Evolutionary conservation across 2,888 invertebrate genomes (phyloP), one percentile per base, ranked within the genome.

Genomic region (Synanthedon tipuliformis): DNA sequence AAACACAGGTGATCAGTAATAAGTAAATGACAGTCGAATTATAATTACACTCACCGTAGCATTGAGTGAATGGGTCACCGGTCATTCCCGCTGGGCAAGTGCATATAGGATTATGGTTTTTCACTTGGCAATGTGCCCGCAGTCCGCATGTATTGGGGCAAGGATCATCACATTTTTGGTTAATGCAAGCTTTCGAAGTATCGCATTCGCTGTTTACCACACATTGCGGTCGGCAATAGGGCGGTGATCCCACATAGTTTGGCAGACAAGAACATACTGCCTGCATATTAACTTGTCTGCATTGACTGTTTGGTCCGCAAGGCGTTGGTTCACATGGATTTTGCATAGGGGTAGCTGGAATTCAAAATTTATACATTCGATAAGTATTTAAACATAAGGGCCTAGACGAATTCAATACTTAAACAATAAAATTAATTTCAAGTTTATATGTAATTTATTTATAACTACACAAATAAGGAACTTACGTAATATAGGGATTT

Each of bases 71-170:
- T 52, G 95, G 95, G 91, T 95, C 94, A 50, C 96, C 96, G 45
- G 93, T 93, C 81, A 92, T 93, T n/a, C 94, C 93, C 48, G 91
- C 86, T 50, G 94, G 93, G 64, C 96, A 96, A 3, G 94, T 93
- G 69, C 96, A 96, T 58, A 95, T 94, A 3, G 95, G 95, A 67
- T 93, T 95, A 74, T 96, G 95, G 73, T 95, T 95, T 70, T 92
- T 92, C 0, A 93, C 93, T 51, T 91, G 90, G 68, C 96, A 96
- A 61, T 93, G 91, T 2, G 96, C 95, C 63, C 93, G 91, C 52
- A 94, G 86, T n/a, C 96, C 96, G 71, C 96, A 96, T 0, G 94
- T 94, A 60, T 94, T 93, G 12, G 93, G 92, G 66, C 96, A 96
- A 45, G 96, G 96, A 82, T 96, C 95, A 10, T 92, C 90, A 72